Conservation (phyloP, 2,797 vertebrate species). For the Enteromius paludinosus region DNA sequence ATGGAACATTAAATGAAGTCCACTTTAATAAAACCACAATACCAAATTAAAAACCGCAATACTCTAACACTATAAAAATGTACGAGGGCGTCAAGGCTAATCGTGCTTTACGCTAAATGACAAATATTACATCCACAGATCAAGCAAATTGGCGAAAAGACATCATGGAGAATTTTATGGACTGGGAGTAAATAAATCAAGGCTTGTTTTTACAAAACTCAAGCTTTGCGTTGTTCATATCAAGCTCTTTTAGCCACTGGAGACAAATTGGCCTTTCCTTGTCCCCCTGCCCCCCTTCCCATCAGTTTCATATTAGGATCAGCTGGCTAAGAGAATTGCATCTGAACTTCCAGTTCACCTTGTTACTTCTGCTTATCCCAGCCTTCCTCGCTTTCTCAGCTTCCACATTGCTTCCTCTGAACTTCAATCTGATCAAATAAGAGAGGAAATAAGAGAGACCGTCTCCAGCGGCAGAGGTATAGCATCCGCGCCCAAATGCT, state of each 20-base stretch:
- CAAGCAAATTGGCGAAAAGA: neutral
- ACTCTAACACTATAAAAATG: constrained; percentile 11
- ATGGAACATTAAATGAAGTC: constrained; percentile 41
- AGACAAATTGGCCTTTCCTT: constrained; percentile 50
- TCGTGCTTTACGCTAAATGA: neutral
- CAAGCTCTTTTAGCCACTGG: constrained; percentile 35
- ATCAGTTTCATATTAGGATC: constrained; percentile 56
- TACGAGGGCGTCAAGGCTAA: constrained; percentile 7
- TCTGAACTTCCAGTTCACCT: constrained; percentile 61
- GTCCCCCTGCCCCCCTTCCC: constrained; percentile 12
- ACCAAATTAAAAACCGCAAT: constrained; percentile 11
- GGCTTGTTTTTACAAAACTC: constrained; percentile 21
- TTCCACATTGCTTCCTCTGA: constrained; percentile 56
- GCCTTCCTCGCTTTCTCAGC: constrained; percentile 43
- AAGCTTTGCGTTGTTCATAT: constrained; percentile 23
- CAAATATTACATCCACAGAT: constrained; percentile 9
- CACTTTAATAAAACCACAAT: constrained; percentile 41
- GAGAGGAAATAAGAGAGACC: constrained; percentile 55
- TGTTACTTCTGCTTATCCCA: constrained; percentile 41
- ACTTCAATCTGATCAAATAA: constrained; percentile 60
- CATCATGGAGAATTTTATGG: constrained; percentile 12
- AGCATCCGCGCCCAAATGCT: constrained; percentile 35
- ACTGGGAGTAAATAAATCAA: constrained; percentile 33
- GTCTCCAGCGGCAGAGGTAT: constrained; percentile 53
- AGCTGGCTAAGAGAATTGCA: constrained; percentile 54